Evolutionary conservation across 1,140 invertebrate genomes (phyloP), one percentile per base, ranked within the genome.

Genomic region (Sycophila sp.): DNA sequence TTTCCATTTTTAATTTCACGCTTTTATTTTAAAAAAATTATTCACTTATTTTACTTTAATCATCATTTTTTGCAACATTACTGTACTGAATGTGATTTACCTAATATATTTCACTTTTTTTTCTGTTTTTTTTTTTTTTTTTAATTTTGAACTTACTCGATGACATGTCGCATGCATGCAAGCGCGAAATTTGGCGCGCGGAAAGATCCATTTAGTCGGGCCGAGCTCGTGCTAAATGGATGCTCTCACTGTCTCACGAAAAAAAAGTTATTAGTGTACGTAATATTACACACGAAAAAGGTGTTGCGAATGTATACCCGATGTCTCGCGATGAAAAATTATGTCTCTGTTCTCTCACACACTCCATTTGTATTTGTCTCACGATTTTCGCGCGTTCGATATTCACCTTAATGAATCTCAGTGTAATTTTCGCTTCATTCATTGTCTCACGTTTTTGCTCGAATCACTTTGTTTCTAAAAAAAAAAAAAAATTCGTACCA

Each of bases 111-210:
- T n/a, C n/a, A n/a, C n/a, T n/a, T n/a, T n/a, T n/a, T n/a, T n/a
- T n/a, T n/a, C n/a, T 6, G 10, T 56, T 38, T 49, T 19, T 55
- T 51, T 47, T 34, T 28, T 45, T 38, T 49, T 53, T 60, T 28
- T 53, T 51, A 34, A 36, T 60, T 24, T 38, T 22, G n/a, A 42
- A n/a, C 32, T 24, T 22, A 58, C 24, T 47, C 40, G 28, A 67
- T 62, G 30, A 72, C 30, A 67, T 77, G 77, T 76, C 74, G 77
- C 77, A 77, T 77, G 76, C 73, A 75, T 63, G 65, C 74, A 68
- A 62, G 32, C 55, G 62, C 62, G 56, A 66, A 71, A 71, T 64
- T 71, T 71, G 69, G 55, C 42, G 69, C 69, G 32, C 17, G 15
- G 17, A 40, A 4, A 36, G 0, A 17, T 24, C 34, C 26, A 34